Conservation (phyloP, 2,888 invertebrate genomes). For the Oeneis ivallda region DNA sequence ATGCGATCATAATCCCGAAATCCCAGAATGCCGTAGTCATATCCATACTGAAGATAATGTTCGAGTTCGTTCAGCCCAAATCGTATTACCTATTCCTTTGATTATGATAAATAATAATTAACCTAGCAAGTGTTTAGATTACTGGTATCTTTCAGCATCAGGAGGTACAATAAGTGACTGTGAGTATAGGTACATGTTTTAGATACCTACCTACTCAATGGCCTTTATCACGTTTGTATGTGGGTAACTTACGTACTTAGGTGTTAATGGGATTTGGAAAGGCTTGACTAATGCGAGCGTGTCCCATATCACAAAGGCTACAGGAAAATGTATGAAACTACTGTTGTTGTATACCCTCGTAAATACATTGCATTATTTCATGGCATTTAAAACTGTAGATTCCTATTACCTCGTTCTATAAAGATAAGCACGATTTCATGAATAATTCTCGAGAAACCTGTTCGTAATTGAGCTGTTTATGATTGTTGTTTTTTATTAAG, state of each 20-base stretch:
- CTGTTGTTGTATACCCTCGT: not conserved
- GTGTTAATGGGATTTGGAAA: slow-evolving; percentile 3
- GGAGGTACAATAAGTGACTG: too few species aligned
- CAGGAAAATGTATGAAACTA: slow-evolving; percentile 7
- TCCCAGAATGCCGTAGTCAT: too few species aligned
- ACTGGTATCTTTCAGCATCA: not conserved
- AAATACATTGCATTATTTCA: slow-evolving; percentile 1
- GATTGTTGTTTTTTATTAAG: slow-evolving; percentile 8
- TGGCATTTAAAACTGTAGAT: not conserved
- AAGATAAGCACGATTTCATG: slow-evolving; percentile 26
- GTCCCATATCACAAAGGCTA: not conserved
- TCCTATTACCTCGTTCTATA: slow-evolving; percentile 22
- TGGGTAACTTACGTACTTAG: not conserved
- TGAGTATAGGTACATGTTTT: too few species aligned
- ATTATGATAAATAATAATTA: slow-evolving; percentile 13
- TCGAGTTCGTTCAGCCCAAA: too few species aligned
- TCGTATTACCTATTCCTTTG: too few species aligned
- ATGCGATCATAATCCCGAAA: too few species aligned
- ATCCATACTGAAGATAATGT: too few species aligned
- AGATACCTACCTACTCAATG: not conserved
- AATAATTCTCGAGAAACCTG: slow-evolving; percentile 5
- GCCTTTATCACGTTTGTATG: not conserved
- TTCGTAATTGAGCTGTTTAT: slow-evolving; percentile 8
- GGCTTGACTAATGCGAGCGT: not conserved
- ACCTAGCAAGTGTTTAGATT: slow-evolving; percentile 17